phyloP scores from a whole-genome alignment of 2,888 invertebrate genomes.

The Ochlodes sylvanus region DNA sequence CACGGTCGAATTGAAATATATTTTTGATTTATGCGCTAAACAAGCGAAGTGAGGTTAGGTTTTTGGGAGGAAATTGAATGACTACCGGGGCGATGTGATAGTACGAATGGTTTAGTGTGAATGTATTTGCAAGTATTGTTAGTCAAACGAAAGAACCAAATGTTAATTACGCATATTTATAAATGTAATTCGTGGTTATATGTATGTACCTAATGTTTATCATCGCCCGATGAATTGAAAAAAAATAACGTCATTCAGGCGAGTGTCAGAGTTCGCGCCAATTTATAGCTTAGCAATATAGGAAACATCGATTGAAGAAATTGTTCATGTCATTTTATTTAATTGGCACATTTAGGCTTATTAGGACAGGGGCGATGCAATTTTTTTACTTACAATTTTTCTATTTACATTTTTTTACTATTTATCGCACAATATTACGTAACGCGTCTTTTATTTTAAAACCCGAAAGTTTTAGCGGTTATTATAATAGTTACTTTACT shows the following conservation, averaged over 20 bases:
- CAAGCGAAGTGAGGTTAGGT: conserved; percentile 44
- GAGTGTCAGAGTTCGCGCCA: conserved; percentile 49
- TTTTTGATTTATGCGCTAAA: conserved; percentile 22
- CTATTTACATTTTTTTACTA: conserved; percentile 41
- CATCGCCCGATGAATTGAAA: conserved; percentile 15
- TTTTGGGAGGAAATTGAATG: conserved; percentile 11
- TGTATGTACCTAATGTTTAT: conserved; percentile 20
- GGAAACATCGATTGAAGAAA: not conserved
- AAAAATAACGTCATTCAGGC: conserved; percentile 12
- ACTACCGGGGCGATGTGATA: conserved; percentile 59
- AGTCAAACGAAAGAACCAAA: conserved; percentile 43
- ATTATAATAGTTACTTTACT: conserved; percentile 21
- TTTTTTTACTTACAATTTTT: conserved; percentile 48
- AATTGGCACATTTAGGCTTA: conserved; percentile 40
- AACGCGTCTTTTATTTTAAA: conserved; percentile 33
- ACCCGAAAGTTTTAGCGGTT: conserved; percentile 36
- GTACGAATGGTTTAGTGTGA: conserved; percentile 46
- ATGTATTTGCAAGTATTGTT: conserved; percentile 34
- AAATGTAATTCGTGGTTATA: conserved; percentile 35
- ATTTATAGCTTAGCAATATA: conserved; percentile 40
- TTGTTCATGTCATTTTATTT: conserved; percentile 46
- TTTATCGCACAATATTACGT: conserved; percentile 45
- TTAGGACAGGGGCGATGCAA: conserved; percentile 58
- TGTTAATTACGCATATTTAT: conserved; percentile 40
- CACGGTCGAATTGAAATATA: conserved; percentile 26